Conservation (phyloP, 2,888 invertebrate species). For the Rhyacophila evoluta region DNA sequence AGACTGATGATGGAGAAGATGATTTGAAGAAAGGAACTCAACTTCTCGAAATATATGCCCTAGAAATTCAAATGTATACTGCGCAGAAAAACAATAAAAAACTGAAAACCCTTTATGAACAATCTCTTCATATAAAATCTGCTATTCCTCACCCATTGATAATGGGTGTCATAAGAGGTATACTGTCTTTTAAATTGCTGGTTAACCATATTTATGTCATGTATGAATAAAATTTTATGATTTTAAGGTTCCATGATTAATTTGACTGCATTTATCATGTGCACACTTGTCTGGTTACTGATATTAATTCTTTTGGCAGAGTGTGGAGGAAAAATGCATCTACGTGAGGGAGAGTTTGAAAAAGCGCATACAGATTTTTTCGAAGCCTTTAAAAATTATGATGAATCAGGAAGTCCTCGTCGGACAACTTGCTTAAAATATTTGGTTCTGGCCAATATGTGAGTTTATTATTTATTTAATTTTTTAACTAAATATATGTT, state of each 20-base stretch:
- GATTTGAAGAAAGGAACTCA: slow-evolving; percentile 98
- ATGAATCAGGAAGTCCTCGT: slow-evolving; percentile 97
- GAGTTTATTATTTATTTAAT: slow-evolving; percentile 67
- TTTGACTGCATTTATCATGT: too few species aligned
- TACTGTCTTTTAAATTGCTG: slow-evolving; percentile 29
- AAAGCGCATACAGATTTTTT: slow-evolving; percentile 99
- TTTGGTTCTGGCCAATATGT: slow-evolving; percentile 98
- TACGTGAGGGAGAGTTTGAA: slow-evolving; percentile 98
- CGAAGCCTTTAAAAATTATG: slow-evolving; percentile 99
- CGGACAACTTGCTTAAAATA: slow-evolving; percentile 98
- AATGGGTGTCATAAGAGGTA: slow-evolving; percentile 98
- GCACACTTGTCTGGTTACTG: neutral
- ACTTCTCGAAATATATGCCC: slow-evolving; percentile 95
- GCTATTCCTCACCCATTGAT: slow-evolving; percentile 99
- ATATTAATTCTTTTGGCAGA: slow-evolving; percentile 69
- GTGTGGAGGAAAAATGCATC: slow-evolving; percentile 99
- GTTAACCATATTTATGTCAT: too few species aligned
- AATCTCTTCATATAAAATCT: slow-evolving; percentile 97
- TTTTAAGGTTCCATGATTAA: too few species aligned
- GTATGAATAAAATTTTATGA: too few species aligned
- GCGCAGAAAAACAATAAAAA: slow-evolving; percentile 99
- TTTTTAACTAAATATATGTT: too few species aligned
- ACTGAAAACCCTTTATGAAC: slow-evolving; percentile 95
- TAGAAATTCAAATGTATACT: slow-evolving; percentile 99
- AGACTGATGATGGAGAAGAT: slow-evolving; percentile 98